These are phyloP conservation scores for Petrolisthes manimaculis DNA, from an alignment of 2,888 invertebrate genomes.

Conservation along the genomic window DNA sequence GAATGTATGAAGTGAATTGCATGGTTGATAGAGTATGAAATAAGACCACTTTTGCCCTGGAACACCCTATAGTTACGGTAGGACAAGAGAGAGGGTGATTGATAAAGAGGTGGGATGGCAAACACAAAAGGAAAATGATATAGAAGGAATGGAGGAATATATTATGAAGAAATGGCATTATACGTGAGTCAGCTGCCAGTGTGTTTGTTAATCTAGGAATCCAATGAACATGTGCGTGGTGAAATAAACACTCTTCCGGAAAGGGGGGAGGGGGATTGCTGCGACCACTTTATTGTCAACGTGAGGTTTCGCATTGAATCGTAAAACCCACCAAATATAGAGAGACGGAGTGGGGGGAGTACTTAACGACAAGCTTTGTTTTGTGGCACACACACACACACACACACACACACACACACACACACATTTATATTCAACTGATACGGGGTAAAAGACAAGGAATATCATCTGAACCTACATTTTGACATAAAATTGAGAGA, in stretches of 20 bases:
- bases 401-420: constrained; percentile 17
- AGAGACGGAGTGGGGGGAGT: neutral
- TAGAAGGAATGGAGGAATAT: neutral
- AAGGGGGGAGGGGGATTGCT: neutral
- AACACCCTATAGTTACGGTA: neutral
- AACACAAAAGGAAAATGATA: neutral
- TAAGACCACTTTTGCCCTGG: neutral
- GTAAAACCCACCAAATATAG: neutral
- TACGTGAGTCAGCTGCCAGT: neutral
- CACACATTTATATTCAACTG: neutral
- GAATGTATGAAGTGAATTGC: too few relatives aligned
- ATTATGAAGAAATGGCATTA: neutral
- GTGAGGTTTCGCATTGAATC: too few relatives aligned
- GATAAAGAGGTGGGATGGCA: neutral
- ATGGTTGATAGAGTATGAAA: neutral
- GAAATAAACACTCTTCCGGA: neutral
- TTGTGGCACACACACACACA: constrained; percentile 6
- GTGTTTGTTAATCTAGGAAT: neutral
- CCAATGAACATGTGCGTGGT: neutral
- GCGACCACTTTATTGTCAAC: too few relatives aligned
- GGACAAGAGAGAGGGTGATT: neutral
- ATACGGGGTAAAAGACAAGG: too few relatives aligned
- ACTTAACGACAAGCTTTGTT: neutral
- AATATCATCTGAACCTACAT: too few relatives aligned
- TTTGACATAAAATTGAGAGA: neutral